Conservation (phyloP, 2,113 vertebrate species). For the Redunca redunca region DNA sequence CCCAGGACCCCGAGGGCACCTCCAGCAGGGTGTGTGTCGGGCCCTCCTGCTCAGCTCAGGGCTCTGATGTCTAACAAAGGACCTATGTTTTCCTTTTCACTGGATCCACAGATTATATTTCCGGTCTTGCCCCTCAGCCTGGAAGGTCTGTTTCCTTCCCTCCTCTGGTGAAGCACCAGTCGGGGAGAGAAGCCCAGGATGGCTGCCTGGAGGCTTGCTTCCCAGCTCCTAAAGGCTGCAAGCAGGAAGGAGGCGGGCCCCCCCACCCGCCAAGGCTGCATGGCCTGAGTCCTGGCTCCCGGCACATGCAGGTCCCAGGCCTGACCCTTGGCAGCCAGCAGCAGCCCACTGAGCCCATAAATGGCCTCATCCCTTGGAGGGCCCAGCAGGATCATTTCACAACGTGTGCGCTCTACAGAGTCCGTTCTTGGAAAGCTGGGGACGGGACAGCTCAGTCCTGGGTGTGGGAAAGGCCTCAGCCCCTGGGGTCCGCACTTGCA, state of each 20-base stretch:
- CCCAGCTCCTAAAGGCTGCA: background rate
- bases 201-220: background rate
- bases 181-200: background rate
- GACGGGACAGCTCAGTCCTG: slow-evolving; percentile 59
- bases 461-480: slow-evolving; percentile 17
- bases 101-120: background rate
- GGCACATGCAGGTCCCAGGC: background rate
- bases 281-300: background rate
- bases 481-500: slow-evolving; percentile 50
- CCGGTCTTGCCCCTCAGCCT: background rate
- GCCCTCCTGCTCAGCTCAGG: background rate
- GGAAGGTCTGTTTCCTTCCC: background rate
- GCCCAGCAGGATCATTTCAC: slow-evolving; percentile 60
- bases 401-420: slow-evolving; percentile 41
- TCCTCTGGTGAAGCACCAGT: background rate
- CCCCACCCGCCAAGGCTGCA: background rate
- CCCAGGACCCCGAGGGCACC: background rate
- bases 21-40: background rate
- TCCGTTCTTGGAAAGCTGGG: slow-evolving; percentile 72
- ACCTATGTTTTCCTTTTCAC: background rate
- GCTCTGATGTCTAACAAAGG: background rate
- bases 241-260: background rate
- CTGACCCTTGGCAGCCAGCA: slow-evolving; percentile 56
- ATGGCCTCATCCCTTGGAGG: slow-evolving; percentile 61
- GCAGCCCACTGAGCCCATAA: slow-evolving; percentile 41